Conservation (phyloP, 1,140 invertebrate species). For the Ostrea denselamellosa region DNA sequence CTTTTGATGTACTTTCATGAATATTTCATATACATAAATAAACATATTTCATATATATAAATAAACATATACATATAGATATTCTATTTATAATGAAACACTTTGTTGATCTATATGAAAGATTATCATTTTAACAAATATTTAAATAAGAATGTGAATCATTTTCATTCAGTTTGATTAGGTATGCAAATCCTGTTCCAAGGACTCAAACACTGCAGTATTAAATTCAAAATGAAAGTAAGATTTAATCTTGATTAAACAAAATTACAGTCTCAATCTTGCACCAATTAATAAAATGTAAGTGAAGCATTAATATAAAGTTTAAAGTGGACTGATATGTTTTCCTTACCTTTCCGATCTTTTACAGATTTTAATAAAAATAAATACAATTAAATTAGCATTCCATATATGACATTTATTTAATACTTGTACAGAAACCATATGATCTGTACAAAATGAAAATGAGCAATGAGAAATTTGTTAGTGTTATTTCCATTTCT, state of each 20-base stretch:
- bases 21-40: too few species aligned
- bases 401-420: too few species aligned
- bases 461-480: background rate
- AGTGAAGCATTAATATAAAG: constrained; percentile 24
- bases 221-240: background rate
- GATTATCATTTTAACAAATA: background rate
- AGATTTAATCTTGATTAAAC: constrained; percentile 14
- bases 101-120: background rate
- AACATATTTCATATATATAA: too few species aligned
- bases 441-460: background rate
- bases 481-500: background rate
- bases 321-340: background rate
- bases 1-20: too few species aligned
- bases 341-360: constrained; percentile 16
- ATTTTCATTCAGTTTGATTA: background rate
- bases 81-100: background rate
- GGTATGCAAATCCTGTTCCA: background rate
- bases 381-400: background rate
- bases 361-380: constrained; percentile 7
- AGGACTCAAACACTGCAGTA: background rate
- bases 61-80: background rate
- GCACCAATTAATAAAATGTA: constrained; percentile 4
- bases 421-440: background rate
- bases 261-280: background rate
- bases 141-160: background rate